Evolutionary conservation across 2,113 vertebrate genomes (phyloP).

Genomic region (Microcebus lehilahytsara): DNA sequence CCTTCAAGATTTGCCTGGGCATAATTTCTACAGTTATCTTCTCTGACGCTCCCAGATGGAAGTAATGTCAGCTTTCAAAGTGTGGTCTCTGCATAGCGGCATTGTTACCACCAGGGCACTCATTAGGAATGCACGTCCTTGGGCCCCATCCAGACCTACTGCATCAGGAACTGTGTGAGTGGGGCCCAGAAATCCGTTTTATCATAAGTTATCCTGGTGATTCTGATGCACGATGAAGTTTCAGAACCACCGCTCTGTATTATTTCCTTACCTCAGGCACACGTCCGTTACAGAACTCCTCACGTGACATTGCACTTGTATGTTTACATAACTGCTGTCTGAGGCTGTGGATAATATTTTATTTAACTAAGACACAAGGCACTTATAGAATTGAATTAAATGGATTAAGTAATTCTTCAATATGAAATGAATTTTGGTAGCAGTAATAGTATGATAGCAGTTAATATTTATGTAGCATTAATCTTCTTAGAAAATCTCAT

Average conservation of each 20-base stretch:
- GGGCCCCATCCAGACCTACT: neutral
- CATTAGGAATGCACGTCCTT: neutral
- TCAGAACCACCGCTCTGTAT: neutral
- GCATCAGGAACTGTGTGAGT: neutral
- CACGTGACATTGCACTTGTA: neutral
- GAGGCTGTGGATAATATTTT: neutral
- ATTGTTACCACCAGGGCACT: neutral
- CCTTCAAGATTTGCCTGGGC: neutral
- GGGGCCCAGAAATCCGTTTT: neutral
- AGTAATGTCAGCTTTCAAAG: neutral
- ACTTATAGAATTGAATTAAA: neutral
- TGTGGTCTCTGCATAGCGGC: neutral
- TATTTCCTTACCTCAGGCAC: neutral
- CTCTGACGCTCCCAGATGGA: neutral
- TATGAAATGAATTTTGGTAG: neutral
- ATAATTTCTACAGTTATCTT: neutral
- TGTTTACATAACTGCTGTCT: neutral
- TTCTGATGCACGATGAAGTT: neutral
- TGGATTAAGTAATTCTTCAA: neutral
- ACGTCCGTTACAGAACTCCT: neutral
- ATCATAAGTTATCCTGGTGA: neutral
- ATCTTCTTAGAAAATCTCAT: neutral
- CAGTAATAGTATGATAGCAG: neutral
- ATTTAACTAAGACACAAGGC: neutral
- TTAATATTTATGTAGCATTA: conserved; percentile 7